Base-by-base conservation (phyloP, 2,888 invertebrate genomes). In the Chelonus formosanus region DNA sequence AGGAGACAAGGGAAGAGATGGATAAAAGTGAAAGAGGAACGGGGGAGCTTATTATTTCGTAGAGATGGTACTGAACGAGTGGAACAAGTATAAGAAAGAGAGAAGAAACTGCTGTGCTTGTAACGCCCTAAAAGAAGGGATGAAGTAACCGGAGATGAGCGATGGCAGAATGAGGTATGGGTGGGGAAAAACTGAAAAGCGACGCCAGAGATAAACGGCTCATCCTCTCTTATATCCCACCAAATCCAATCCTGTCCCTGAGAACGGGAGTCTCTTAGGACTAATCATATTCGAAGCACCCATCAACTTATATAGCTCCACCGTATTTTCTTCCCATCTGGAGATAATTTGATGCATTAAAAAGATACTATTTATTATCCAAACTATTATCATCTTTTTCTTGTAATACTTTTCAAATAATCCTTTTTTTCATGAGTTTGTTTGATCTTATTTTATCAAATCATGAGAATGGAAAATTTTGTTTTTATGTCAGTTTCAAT, bases 201-300 rank as follows among this genome's bases (percentile, higher is more conserved):
- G 81, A 80, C 79, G 79, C 80, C 76, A 68, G 76, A 81, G 81
- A 81, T 83, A 82, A 82, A 83, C 82, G 81, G 80, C 82, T 83
- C 78, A 83, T 81, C 81, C 78, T 75, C 71, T 73, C 67, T 73
- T 71, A 73, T 72, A 71, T 75, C 74, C 70, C 67, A 73, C 70
- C 74, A 77, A 79, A 81, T 82, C 78, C 77, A 77, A 81, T 81
- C 77, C 75, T 75, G 74, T 74, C 74, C 44, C 73, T 71, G 70
- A 71, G 73, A 72, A 75, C 74, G 72, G 69, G 73, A 74, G 75
- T 75, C 77, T 79, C 75, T 74, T 69, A 70, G 73, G 76, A 80
- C 76, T 81, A 81, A 81, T 81, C 76, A 79, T 78, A 78, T 79
- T 77, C 73, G 72, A 75, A 68, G 67, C 64, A 61, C 59, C 52